Conservation (phyloP, 1,140 invertebrate genomes). For the Colletes gigas region DNA sequence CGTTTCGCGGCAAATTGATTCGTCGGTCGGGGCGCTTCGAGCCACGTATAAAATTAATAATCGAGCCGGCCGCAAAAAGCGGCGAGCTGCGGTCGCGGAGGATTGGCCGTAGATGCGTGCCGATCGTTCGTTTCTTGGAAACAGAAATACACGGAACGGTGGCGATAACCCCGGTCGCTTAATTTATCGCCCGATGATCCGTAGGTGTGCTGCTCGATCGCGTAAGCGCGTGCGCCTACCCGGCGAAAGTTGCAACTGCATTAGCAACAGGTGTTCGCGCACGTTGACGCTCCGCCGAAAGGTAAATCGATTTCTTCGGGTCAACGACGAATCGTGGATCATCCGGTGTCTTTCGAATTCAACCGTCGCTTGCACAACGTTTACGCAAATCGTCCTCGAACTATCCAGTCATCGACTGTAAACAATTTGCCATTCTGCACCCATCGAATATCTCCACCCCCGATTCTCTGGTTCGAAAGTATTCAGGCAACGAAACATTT, state of each 20-base stretch:
- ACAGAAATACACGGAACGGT: not conserved
- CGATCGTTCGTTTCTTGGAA: constrained; percentile 2
- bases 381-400: no score
- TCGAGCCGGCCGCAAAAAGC: not conserved
- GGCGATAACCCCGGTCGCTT: not conserved
- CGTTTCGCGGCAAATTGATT: constrained; percentile 1
- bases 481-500: no score
- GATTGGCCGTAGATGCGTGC: not conserved
- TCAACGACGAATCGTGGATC: no score
- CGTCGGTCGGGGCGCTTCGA: not conserved
- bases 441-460: no score
- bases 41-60: not conserved
- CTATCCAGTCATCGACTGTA: no score
- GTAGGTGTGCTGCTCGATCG: not conserved
- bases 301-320: constrained; percentile 38
- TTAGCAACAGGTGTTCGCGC: constrained; percentile 58
- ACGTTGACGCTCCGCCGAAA: not conserved
- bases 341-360: no score
- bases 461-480: no score
- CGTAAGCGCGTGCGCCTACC: not conserved
- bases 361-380: no score
- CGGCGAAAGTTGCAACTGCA: constrained; percentile 38
- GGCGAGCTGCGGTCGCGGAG: not conserved
- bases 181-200: constrained; percentile 25
- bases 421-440: no score